Conservation (phyloP, 53 echinoderm and acorn worm species). For the Henricia sp. region DNA sequence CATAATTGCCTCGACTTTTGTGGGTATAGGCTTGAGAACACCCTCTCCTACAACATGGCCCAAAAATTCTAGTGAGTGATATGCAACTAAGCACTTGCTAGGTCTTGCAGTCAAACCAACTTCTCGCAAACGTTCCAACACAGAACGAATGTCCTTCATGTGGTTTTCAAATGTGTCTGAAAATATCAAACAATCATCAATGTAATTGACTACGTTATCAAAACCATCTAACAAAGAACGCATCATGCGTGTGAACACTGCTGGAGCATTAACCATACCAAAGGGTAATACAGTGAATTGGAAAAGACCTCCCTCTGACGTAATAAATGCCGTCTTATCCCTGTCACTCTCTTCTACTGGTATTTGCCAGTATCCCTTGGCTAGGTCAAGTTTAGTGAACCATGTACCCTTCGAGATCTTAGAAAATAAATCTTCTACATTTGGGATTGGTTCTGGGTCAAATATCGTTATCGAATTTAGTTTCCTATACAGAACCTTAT, state of each 20-base stretch:
- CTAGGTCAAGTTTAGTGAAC: constrained; percentile 40
- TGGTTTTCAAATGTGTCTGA: constrained; percentile 37
- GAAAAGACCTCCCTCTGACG: constrained; percentile 57
- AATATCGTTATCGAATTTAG: constrained; percentile 19
- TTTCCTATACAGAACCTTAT: constrained; percentile 30
- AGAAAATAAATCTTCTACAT: constrained; percentile 19
- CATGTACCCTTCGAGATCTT: background rate
- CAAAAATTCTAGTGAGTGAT: constrained; percentile 18
- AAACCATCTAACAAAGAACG: constrained; percentile 21
- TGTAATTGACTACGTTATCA: constrained; percentile 39
- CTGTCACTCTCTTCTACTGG: background rate
- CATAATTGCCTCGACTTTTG: constrained; percentile 34
- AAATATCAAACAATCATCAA: constrained; percentile 50
- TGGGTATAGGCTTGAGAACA: constrained; percentile 1
- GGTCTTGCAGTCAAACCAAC: constrained; percentile 37
- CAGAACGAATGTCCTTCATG: background rate
- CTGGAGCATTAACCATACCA: constrained; percentile 55
- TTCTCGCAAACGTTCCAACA: constrained; percentile 35
- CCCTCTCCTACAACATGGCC: constrained; percentile 59
- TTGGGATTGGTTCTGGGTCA: constrained; percentile 49
- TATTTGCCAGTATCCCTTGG: constrained; percentile 57
- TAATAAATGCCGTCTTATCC: constrained; percentile 46
- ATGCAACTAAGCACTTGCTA: constrained; percentile 23
- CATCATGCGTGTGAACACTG: constrained; percentile 59
- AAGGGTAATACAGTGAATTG: constrained; percentile 57